These are phyloP conservation scores for Drosophila bunnanda DNA, from an alignment of 2,888 invertebrate genomes.

Conservation along the genomic window DNA sequence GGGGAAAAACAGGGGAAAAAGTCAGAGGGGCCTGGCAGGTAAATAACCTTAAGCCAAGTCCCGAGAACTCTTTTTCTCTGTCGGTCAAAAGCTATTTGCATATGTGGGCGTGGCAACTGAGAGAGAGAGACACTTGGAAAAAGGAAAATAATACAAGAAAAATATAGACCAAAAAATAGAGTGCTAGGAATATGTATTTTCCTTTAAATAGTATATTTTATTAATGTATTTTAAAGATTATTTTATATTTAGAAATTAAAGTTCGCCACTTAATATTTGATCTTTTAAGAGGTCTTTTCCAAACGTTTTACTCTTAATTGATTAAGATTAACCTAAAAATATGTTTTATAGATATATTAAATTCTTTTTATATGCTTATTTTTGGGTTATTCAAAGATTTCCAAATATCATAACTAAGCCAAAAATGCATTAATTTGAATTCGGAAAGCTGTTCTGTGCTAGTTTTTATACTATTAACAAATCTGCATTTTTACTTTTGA, in stretches of 20 bases:
- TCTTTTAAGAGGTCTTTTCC: no score
- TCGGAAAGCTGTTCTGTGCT: no score
- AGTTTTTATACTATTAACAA: no score
- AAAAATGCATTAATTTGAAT: no score
- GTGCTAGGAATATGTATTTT: not conserved
- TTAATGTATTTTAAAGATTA: not conserved
- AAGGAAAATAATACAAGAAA: not conserved
- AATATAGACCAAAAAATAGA: not conserved
- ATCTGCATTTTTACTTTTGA: no score
- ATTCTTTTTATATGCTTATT: no score
- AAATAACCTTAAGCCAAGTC: constrained; percentile 74
- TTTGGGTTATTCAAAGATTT: no score
- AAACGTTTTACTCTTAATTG: no score
- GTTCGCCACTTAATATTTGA: no score
- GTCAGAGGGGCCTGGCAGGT: constrained; percentile 28
- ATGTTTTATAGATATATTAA: no score
- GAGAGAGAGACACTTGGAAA: not conserved
- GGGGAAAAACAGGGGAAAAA: not conserved
- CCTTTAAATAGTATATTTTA: not conserved
- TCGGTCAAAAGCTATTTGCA: constrained; percentile 66
- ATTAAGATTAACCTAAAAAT: no score
- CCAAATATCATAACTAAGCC: no score
- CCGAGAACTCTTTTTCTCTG: constrained; percentile 21
- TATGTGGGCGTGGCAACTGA: constrained; percentile 43
- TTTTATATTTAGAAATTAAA: not conserved